Conservation (phyloP, 1,140 invertebrate genomes). For the Rhynchophorus ferrugineus region DNA sequence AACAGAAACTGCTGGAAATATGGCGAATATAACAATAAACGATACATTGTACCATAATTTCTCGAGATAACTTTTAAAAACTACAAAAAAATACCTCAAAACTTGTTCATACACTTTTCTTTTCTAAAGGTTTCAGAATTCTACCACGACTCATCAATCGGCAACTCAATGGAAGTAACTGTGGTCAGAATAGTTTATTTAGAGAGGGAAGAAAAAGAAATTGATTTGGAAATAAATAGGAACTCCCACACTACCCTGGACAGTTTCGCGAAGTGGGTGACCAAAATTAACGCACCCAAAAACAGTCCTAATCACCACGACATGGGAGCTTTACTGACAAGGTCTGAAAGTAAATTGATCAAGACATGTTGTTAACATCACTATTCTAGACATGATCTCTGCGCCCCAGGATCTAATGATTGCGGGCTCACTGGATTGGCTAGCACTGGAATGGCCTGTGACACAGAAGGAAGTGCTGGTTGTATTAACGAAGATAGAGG, state of each 20-base stretch:
- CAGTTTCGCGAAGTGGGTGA: slow-evolving; percentile 63
- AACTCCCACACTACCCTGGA: slow-evolving; percentile 54
- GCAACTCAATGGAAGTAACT: slow-evolving; percentile 61
- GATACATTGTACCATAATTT: too few species aligned
- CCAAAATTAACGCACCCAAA: slow-evolving; percentile 57
- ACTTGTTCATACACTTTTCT: too few species aligned
- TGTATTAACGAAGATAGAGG: slow-evolving; percentile 63
- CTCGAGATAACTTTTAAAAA: too few species aligned
- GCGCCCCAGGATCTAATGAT: slow-evolving; percentile 44
- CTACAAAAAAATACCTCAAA: too few species aligned
- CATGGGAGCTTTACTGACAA: slow-evolving; percentile 63
- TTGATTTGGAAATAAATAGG: slow-evolving; percentile 48
- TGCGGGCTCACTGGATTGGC: slow-evolving; percentile 61
- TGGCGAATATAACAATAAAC: too few species aligned
- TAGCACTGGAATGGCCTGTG: slow-evolving; percentile 58
- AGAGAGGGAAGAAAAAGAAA: slow-evolving; percentile 47
- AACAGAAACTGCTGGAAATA: too few species aligned
- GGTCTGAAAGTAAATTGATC: too few species aligned
- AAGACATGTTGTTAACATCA: too few species aligned
- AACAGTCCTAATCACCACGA: slow-evolving; percentile 66
- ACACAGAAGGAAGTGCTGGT: slow-evolving; percentile 49
- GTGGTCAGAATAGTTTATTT: slow-evolving; percentile 53
- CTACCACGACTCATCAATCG: slow-evolving; percentile 56
- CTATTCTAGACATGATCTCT: slow-evolving; percentile 38
- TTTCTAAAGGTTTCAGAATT: slow-evolving; percentile 49